Percentiles rank a stretch among this genome's conserved stretches.
These are phyloP conservation scores for Selenia dentaria DNA, from an alignment of 2,888 invertebrate genomes.

Conservation along the genomic window DNA sequence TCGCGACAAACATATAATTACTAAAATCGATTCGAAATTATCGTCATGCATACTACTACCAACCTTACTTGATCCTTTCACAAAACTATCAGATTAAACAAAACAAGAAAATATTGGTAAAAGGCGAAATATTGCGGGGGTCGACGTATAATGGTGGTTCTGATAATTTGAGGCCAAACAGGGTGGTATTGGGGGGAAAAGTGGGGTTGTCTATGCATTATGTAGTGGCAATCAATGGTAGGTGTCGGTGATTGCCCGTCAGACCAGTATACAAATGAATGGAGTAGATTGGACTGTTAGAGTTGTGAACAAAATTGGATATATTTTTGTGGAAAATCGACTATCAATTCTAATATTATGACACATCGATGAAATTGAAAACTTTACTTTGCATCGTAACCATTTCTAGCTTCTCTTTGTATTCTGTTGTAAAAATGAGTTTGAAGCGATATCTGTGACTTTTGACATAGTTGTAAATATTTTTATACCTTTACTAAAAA, in stretches of 20 bases:
- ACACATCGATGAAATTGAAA: too few relatives aligned
- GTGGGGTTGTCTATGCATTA: conserved; percentile 70
- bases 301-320: not conserved
- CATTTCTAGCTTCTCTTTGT: too few relatives aligned
- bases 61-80: conserved; percentile 37
- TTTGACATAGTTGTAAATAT: too few relatives aligned
- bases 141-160: conserved; percentile 43
- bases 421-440: too few relatives aligned
- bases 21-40: conserved; percentile 71
- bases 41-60: conserved; percentile 57
- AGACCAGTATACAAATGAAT: conserved; percentile 40
- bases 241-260: conserved; percentile 71
- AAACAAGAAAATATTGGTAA: not conserved
- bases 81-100: conserved; percentile 3
- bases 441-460: too few relatives aligned
- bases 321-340: too few relatives aligned
- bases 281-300: conserved; percentile 38
- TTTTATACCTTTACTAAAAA: too few relatives aligned
- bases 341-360: too few relatives aligned
- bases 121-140: conserved; percentile 20
- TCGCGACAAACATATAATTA: conserved; percentile 57
- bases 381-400: too few relatives aligned
- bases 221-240: conserved; percentile 80
- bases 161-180: conserved; percentile 58
- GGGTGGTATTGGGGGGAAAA: conserved; percentile 38